phyloP scores from a whole-genome alignment of 1,140 invertebrate species.

The Ruditapes philippinarum region DNA sequence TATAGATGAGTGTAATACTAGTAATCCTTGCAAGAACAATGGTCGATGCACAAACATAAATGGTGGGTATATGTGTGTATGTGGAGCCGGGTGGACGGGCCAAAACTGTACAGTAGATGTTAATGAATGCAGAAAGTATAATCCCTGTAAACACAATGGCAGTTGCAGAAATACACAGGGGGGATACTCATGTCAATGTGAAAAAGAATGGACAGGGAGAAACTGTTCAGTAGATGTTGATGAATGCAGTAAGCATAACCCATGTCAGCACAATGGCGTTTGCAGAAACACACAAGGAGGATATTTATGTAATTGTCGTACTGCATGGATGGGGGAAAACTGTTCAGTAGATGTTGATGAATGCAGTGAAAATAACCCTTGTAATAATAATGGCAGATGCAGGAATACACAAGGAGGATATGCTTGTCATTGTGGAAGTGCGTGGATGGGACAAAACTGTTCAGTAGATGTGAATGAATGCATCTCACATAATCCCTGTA shows the following conservation, averaged over 20 bases:
- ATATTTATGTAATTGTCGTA: too few species aligned
- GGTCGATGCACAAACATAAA: too few species aligned
- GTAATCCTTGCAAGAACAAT: too few species aligned
- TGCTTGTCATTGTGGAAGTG: conserved; percentile 10
- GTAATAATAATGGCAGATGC: background rate
- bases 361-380: background rate
- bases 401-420: background rate
- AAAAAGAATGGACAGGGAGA: background rate
- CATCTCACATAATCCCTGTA: background rate
- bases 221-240: background rate
- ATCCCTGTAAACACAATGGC: background rate
- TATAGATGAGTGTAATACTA: too few species aligned
- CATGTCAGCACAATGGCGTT: too few species aligned
- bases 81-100: too few species aligned
- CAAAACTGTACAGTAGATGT: too few species aligned
- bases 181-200: conserved; percentile 57
- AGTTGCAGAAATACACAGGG: background rate
- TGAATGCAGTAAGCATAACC: conserved; percentile 41
- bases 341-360: too few species aligned
- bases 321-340: too few species aligned
- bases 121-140: too few species aligned
- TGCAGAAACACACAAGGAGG: too few species aligned
- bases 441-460: conserved; percentile 44
- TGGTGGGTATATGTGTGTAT: too few species aligned
- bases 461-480: conserved; percentile 65